Evolutionary conservation across 2,113 vertebrate species (phyloP).

Genomic region (Crocuta crocuta): DNA sequence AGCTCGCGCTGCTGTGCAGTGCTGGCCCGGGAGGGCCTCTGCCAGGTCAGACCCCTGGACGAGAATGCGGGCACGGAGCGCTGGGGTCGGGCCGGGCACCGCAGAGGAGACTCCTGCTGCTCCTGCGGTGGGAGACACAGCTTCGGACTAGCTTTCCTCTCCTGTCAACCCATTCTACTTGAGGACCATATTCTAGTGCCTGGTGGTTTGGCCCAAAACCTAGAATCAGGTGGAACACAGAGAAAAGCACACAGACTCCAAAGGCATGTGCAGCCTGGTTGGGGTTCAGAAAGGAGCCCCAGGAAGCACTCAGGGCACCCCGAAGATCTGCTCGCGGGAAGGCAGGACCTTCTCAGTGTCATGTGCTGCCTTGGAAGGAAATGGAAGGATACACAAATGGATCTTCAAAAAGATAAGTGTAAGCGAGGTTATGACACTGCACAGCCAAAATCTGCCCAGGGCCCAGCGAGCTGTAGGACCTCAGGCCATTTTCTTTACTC

Average conservation of each 20-base stretch:
- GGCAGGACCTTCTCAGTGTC: background rate
- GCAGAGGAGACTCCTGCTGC: too few relatives aligned
- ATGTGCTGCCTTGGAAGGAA: background rate
- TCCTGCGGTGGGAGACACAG: accelerated
- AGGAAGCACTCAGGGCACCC: background rate
- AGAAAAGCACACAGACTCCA: background rate
- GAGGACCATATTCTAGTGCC: background rate
- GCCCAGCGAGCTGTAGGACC: background rate
- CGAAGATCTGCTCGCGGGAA: background rate
- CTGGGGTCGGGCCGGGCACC: background rate
- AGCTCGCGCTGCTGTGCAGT: background rate
- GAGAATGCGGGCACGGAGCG: background rate
- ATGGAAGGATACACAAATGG: background rate
- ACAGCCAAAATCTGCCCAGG: background rate
- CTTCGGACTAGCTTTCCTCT: accelerated
- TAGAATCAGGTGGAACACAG: too few relatives aligned
- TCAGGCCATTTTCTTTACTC: background rate
- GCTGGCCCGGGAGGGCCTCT: background rate
- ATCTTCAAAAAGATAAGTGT: background rate
- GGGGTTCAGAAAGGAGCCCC: too few relatives aligned
- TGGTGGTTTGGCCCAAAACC: background rate
- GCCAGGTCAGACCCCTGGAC: background rate
- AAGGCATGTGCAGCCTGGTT: background rate
- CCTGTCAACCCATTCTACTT: background rate
- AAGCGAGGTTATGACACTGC: background rate